A percentile compares a stretch with the other conserved stretches of the same genome.
These are phyloP conservation scores for Cygnus atratus DNA, from an alignment of 2,113 vertebrate species.

Conservation along the genomic window DNA sequence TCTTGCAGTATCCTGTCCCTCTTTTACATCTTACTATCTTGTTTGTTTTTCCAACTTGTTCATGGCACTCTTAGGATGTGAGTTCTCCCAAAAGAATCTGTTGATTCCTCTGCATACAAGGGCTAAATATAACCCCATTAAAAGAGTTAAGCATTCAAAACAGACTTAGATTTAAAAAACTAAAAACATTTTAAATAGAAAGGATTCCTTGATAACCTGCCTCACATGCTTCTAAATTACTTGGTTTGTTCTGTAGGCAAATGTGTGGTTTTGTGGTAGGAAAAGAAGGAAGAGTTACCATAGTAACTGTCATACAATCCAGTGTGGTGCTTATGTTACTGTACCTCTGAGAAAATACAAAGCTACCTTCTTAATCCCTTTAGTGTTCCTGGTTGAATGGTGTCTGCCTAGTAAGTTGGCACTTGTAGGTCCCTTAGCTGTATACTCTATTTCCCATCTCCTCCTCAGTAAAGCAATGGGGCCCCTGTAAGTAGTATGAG, in stretches of 20 bases:
- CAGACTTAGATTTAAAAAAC: neutral
- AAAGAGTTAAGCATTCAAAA: neutral
- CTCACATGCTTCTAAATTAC: constrained; percentile 7
- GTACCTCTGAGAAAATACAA: constrained; percentile 53
- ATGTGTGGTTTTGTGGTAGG: neutral
- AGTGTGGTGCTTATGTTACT: constrained; percentile 30
- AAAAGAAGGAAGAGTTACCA: constrained; percentile 38
- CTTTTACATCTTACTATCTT: neutral
- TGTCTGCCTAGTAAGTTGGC: constrained; percentile 42
- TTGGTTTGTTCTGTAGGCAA: constrained; percentile 2
- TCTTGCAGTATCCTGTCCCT: neutral
- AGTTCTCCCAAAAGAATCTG: neutral
- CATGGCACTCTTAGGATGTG: neutral
- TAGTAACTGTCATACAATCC: constrained; percentile 60
- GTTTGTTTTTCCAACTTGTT: neutral
- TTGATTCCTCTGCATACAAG: neutral
- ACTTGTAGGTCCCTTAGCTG: constrained; percentile 39
- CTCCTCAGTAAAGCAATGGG: neutral
- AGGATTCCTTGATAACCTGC: neutral
- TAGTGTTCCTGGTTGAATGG: constrained; percentile 54
- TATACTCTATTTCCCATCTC: constrained; percentile 14
- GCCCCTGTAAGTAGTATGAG: neutral
- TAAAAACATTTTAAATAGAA: neutral
- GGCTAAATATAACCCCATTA: neutral
- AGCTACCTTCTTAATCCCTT: constrained; percentile 57